These are phyloP conservation scores for Amblyopsis rosae DNA, from an alignment of 2,113 vertebrate genomes.

Conservation along the genomic window DNA sequence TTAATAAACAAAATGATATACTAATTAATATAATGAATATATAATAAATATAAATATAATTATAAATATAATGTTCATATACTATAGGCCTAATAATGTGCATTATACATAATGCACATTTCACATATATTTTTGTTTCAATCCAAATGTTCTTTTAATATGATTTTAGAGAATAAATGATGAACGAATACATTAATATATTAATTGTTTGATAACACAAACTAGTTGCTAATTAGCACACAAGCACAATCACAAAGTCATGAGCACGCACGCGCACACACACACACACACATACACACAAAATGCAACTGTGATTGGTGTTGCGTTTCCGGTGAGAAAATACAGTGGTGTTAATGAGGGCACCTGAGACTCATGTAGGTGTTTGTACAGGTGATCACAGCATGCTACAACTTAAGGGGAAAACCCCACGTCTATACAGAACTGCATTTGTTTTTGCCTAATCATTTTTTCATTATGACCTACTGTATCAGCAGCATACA, in stretches of 20 bases:
- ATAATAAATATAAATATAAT: too few relatives aligned
- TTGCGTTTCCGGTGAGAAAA: conserved; percentile 20
- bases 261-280: not conserved
- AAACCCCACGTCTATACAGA: not conserved
- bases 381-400: conserved; percentile 16
- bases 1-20: too few relatives aligned
- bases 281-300: conserved; percentile 1
- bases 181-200: not conserved
- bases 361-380: conserved; percentile 12
- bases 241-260: not conserved
- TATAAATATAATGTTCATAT: too few relatives aligned
- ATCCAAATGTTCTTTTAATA: not conserved
- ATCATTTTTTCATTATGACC: too few relatives aligned
- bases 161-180: not conserved
- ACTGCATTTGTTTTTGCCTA: too few relatives aligned
- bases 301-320: not conserved
- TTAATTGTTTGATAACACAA: not conserved
- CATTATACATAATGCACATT: not conserved
- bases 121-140: not conserved
- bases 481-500: too few relatives aligned
- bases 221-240: not conserved
- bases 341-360: conserved; percentile 40
- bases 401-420: not conserved
- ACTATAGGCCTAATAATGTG: not conserved
- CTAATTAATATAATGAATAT: too few relatives aligned